These are phyloP conservation scores for Martes martes DNA, from an alignment of 2,113 vertebrate species.

Conservation along the genomic window DNA sequence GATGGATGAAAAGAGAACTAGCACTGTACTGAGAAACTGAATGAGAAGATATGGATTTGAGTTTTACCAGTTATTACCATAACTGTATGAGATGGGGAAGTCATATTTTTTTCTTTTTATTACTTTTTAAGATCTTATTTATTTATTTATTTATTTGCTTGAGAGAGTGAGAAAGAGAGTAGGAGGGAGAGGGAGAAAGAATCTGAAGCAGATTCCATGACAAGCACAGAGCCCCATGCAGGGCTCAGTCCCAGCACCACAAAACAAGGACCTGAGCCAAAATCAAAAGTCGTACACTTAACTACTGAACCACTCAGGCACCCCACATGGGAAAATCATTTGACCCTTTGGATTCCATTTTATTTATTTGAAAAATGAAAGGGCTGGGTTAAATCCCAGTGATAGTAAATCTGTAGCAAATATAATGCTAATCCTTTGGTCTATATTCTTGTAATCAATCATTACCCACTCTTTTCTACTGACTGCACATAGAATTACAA, in stretches of 20 bases:
- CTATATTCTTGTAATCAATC: not conserved
- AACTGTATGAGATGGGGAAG: not conserved
- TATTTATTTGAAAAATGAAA: not conserved
- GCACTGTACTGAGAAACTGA: not conserved
- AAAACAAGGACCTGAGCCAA: not conserved
- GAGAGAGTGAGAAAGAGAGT: not conserved
- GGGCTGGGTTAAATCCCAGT: not conserved
- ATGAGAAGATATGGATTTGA: not conserved
- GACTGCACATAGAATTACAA: constrained; percentile 1
- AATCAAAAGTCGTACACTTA: not conserved
- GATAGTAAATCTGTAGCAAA: not conserved
- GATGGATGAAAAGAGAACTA: not conserved
- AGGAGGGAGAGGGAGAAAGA: not conserved
- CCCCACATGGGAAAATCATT: not conserved
- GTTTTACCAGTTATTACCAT: not conserved
- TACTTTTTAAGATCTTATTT: not conserved
- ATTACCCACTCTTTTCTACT: not conserved
- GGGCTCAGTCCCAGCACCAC: not conserved
- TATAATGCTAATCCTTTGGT: not conserved
- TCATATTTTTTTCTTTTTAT: not conserved
- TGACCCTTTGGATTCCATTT: not conserved
- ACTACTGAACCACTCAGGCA: not conserved
- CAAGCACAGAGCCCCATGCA: not conserved
- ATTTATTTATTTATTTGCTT: not conserved
- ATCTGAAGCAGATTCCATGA: not conserved